These are phyloP conservation scores for Gambusia holbrooki DNA, from an alignment of 2,113 vertebrate species.

Conservation along the genomic window DNA sequence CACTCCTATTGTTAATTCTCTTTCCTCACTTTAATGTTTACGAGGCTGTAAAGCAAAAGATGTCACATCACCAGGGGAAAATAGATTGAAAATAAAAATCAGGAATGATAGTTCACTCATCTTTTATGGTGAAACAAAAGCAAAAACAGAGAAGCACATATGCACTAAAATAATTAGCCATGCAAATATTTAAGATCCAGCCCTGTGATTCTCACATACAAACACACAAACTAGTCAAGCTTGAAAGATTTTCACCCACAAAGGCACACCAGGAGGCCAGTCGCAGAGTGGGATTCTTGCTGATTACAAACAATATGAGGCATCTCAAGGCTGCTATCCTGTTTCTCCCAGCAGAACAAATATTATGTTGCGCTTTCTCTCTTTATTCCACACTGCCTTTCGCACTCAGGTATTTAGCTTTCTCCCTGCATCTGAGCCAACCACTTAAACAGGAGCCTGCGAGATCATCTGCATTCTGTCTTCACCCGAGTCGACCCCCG, in stretches of 20 bases:
- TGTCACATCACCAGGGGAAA: background rate
- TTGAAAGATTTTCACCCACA: constrained; percentile 28
- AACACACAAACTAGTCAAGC: constrained; percentile 18
- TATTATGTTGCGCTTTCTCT: constrained; percentile 35
- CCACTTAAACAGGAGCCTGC: constrained; percentile 17
- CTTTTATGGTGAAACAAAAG: constrained; percentile 44
- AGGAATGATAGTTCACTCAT: constrained; percentile 9
- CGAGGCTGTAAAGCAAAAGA: background rate
- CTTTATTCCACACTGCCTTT: constrained; percentile 28
- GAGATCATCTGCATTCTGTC: constrained; percentile 28
- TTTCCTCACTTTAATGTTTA: background rate
- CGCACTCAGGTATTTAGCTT: constrained; percentile 22
- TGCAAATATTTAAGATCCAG: constrained; percentile 32
- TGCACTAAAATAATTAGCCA: constrained; percentile 6
- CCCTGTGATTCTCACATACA: constrained; percentile 19
- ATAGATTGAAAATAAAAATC: background rate
- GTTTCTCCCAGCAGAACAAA: constrained; percentile 40
- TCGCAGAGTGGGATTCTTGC: constrained; percentile 36
- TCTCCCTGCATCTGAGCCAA: background rate
- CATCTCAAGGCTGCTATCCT: constrained; percentile 34
- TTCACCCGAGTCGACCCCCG: constrained; percentile 27
- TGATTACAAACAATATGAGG: constrained; percentile 48
- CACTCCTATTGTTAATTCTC: too few relatives aligned
- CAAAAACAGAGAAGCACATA: constrained; percentile 21
- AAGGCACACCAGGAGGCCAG: constrained; percentile 38